These are phyloP conservation scores for Thereva unica DNA, from an alignment of 2,888 invertebrate genomes.

Conservation along the genomic window DNA sequence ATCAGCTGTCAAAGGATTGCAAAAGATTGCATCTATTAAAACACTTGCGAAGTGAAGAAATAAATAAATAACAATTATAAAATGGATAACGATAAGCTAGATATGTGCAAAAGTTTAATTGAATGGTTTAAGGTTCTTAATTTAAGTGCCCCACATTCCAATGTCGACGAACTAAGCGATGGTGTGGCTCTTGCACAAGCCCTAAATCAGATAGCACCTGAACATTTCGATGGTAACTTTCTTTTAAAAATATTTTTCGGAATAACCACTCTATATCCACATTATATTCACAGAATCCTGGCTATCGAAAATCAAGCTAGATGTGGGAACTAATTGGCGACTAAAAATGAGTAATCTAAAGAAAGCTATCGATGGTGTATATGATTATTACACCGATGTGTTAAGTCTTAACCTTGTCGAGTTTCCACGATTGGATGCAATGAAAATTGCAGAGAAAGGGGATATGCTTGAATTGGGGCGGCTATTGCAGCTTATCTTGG, in stretches of 20 bases:
- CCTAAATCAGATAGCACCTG: conserved; percentile 82
- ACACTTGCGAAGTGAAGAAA: too few relatives aligned
- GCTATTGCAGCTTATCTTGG: conserved; percentile 85
- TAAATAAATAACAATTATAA: not conserved
- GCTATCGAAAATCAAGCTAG: conserved; percentile 84
- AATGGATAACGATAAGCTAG: conserved; percentile 18
- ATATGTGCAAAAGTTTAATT: conserved; percentile 67
- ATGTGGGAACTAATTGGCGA: conserved; percentile 85
- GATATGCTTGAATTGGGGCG: conserved; percentile 83
- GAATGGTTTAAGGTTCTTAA: conserved; percentile 80
- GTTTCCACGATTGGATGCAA: conserved; percentile 83
- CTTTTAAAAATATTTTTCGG: not conserved
- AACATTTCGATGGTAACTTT: conserved; percentile 70
- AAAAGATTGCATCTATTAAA: too few relatives aligned
- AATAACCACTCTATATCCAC: too few relatives aligned
- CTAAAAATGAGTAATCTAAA: conserved; percentile 72
- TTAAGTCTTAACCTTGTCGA: conserved; percentile 80
- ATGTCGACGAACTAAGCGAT: conserved; percentile 78
- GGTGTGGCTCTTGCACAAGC: conserved; percentile 88
- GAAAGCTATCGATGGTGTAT: conserved; percentile 71
- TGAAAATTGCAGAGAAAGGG: conserved; percentile 79
- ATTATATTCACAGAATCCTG: conserved; percentile 61
- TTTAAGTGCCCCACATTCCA: conserved; percentile 65
- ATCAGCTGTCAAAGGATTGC: too few relatives aligned
- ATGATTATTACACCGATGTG: conserved; percentile 87